Conservation (phyloP, 1,140 invertebrate genomes). For the Heliconius himera region DNA sequence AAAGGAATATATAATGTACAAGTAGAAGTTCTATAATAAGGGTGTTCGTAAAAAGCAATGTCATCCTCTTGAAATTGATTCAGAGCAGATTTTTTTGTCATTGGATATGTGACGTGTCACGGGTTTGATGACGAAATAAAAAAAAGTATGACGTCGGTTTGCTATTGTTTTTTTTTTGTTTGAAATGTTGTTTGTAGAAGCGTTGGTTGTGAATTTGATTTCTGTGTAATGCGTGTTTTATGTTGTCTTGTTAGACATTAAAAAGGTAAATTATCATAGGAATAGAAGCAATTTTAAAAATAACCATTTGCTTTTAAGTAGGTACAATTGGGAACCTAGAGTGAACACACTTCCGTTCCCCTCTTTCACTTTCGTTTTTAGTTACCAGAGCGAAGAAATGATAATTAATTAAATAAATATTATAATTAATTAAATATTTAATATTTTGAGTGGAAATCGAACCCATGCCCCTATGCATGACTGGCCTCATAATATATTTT, state of each 20-base stretch:
- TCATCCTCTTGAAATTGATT: slow-evolving; percentile 55
- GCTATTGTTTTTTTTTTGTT: background rate
- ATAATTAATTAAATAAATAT: too few relatives aligned
- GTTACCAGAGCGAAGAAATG: too few relatives aligned
- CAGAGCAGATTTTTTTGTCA: slow-evolving; percentile 39
- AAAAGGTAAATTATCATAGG: background rate
- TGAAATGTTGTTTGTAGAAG: background rate
- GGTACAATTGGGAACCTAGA: too few relatives aligned
- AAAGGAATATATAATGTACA: background rate
- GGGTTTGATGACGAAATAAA: background rate
- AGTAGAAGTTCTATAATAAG: background rate
- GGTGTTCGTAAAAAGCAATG: slow-evolving; percentile 48
- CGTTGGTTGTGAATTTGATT: background rate
- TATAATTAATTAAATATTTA: too few relatives aligned
- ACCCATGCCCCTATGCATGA: too few relatives aligned
- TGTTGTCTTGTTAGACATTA: background rate
- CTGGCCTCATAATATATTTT: too few relatives aligned
- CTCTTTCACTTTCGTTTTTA: too few relatives aligned
- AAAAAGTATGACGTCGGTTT: background rate
- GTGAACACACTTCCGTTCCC: too few relatives aligned
- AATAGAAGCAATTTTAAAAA: background rate
- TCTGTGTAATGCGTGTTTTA: background rate
- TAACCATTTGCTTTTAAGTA: too few relatives aligned
- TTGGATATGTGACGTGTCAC: slow-evolving; percentile 13
- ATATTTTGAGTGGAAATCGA: too few relatives aligned